Percentiles rank a stretch among this genome's conserved stretches.
Conservation (phyloP, 2,888 invertebrate genomes). For the Serrognathus titanus region DNA sequence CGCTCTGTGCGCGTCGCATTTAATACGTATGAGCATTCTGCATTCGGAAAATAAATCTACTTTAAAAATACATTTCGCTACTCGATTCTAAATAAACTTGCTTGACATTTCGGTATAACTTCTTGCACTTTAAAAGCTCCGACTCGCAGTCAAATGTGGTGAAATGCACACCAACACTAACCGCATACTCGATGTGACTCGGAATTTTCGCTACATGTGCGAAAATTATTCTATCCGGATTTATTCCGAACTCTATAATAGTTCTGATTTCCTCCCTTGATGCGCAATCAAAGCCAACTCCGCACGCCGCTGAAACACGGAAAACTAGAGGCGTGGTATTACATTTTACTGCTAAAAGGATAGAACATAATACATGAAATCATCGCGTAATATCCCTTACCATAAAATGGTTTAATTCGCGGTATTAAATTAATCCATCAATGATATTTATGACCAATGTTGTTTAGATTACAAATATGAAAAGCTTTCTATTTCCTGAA, state of each 20-base stretch:
- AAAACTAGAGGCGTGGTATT: conserved; percentile 53
- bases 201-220: conserved; percentile 58
- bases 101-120: conserved; percentile 52
- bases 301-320: conserved; percentile 52
- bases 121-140: conserved; percentile 56
- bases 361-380: background rate
- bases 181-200: conserved; percentile 54
- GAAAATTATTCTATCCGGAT: conserved; percentile 54
- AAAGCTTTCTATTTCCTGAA: background rate
- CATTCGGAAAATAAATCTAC: background rate
- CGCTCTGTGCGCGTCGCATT: background rate
- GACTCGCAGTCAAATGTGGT: conserved; percentile 59
- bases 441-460: conserved; percentile 35
- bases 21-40: background rate
- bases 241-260: conserved; percentile 51
- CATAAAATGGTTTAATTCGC: conserved; percentile 39
- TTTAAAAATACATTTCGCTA: too few relatives aligned
- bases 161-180: conserved; percentile 47
- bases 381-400: conserved; percentile 5
- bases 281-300: conserved; percentile 63
- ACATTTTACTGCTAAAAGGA: conserved; percentile 58
- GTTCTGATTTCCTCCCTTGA: conserved; percentile 56
- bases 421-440: conserved; percentile 40
- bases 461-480: conserved; percentile 18
- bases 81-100: conserved; percentile 20